Base-by-base conservation (phyloP, 2,113 vertebrate genomes). In the Brachyhypopomus occidentalis region DNA sequence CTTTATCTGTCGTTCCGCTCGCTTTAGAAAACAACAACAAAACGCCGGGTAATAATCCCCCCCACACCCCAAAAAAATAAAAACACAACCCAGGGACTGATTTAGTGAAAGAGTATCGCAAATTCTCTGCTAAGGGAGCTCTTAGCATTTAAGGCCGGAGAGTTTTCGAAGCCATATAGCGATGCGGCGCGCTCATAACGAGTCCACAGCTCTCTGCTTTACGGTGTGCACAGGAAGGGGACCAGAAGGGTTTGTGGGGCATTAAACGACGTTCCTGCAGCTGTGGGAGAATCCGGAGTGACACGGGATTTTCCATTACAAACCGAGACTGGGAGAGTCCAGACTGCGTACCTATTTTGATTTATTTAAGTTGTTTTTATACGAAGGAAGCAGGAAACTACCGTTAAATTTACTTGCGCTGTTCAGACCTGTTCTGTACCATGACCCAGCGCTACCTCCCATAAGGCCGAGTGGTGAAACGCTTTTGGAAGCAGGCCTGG, bases 261-360 rank as follows among this genome's bases (percentile, higher is more conserved):
- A 75, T 79, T 83, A 30, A 84, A 80, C 72, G 30, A 58, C 52
- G 27, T 78, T 75, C 25, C 36, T 12, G 72, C 48, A 80, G 78
- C 36, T 22, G 25, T 19, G 55, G 78, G 27, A 78, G 45, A 76
- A 59, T 34, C 20, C 63, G 55, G 12, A 17, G 23, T 19, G 73
- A 77, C 55, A 22, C 62, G 9, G 45, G 0, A 30, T 67, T 83
- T 63, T 55, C 78, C 67, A 48, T 62, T 71, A 52, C 23, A 48
- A 11, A 59, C 30, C 67, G 4, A 14, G 20, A 23, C 2, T n/a
- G 17, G 14, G 19, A 22, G 19, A 20, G 25, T 23, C 12, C 12
- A 38, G 14, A n/a, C 20, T 60, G 0, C 9, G 45, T 52, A 5
- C 12, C 45, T 14, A 14, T 52, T 11, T 12, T 52, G 62, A 16